phyloP scores from a whole-genome alignment of 2,113 vertebrate genomes.

The Bungarus multicinctus region DNA sequence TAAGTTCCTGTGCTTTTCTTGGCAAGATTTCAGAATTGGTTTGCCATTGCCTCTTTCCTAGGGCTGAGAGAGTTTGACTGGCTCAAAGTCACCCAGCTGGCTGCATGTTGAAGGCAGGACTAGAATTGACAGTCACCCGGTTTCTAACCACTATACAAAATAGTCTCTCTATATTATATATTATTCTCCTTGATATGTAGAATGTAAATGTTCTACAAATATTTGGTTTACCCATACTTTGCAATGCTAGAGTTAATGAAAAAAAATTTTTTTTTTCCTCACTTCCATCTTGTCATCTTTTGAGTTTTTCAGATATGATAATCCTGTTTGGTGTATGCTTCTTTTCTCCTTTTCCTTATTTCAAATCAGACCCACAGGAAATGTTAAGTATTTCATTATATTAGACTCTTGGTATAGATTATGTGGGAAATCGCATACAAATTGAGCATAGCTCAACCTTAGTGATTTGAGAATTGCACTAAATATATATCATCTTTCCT shows the following conservation, averaged over 20 bases:
- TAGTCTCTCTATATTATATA: background rate
- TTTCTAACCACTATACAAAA: background rate
- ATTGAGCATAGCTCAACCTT: background rate
- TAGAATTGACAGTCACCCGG: background rate
- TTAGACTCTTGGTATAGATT: conserved; percentile 7
- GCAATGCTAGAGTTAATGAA: background rate
- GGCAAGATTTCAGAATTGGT: background rate
- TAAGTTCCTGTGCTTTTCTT: background rate
- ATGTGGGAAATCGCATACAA: background rate
- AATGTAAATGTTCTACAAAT: conserved; percentile 10
- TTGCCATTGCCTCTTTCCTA: background rate
- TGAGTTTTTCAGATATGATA: background rate
- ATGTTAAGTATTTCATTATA: conserved; percentile 9
- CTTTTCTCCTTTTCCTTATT: background rate
- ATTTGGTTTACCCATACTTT: background rate
- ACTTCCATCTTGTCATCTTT: conserved; percentile 1
- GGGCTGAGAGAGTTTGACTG: background rate
- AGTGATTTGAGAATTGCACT: background rate
- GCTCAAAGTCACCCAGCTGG: background rate
- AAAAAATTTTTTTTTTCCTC: background rate
- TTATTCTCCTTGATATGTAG: background rate
- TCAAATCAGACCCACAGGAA: background rate
- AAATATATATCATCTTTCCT: background rate
- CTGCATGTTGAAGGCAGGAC: background rate
- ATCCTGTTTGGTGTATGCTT: background rate